Evolutionary conservation across 1,140 invertebrate species (phyloP).

Genomic region (Drosophila athabasca): DNA sequence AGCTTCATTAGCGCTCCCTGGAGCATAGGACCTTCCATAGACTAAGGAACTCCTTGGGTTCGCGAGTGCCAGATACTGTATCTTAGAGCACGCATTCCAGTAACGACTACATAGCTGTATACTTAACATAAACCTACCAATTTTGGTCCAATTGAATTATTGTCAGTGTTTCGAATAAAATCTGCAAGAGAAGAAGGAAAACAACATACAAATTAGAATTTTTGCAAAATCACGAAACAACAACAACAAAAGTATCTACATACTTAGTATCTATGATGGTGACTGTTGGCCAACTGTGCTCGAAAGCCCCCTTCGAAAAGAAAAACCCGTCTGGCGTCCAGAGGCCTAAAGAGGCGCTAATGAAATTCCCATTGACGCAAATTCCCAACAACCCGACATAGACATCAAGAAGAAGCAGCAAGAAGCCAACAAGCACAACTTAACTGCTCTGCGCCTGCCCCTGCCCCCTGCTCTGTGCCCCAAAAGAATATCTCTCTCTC

Average conservation of each 20-base stretch:
- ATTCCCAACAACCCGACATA: conserved; percentile 6
- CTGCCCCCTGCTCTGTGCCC: neutral
- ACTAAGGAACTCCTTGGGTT: too few species aligned
- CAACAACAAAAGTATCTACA: too few species aligned
- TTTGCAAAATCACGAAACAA: neutral
- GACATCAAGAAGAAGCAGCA: conserved; percentile 1
- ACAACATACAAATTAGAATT: neutral
- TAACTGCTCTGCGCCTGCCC: neutral
- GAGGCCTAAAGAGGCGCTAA: conserved; percentile 25
- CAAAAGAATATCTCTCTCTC: conserved; percentile 38
- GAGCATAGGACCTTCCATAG: too few species aligned
- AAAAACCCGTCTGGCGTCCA: neutral
- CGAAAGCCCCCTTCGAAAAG: too few species aligned
- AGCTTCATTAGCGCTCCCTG: too few species aligned
- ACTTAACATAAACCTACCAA: conserved; percentile 33
- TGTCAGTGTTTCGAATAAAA: conserved; percentile 43
- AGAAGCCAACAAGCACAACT: conserved; percentile 39
- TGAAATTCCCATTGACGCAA: conserved; percentile 37
- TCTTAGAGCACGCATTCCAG: too few species aligned
- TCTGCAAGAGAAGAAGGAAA: conserved; percentile 43
- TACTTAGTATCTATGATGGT: too few species aligned
- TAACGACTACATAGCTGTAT: too few species aligned
- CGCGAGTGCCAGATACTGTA: too few species aligned
- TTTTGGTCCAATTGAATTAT: conserved; percentile 48
- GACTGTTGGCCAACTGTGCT: neutral